Evolutionary conservation across 2,797 vertebrate genomes (phyloP).

Genomic region (Phrynocephalus guinanensis): DNA sequence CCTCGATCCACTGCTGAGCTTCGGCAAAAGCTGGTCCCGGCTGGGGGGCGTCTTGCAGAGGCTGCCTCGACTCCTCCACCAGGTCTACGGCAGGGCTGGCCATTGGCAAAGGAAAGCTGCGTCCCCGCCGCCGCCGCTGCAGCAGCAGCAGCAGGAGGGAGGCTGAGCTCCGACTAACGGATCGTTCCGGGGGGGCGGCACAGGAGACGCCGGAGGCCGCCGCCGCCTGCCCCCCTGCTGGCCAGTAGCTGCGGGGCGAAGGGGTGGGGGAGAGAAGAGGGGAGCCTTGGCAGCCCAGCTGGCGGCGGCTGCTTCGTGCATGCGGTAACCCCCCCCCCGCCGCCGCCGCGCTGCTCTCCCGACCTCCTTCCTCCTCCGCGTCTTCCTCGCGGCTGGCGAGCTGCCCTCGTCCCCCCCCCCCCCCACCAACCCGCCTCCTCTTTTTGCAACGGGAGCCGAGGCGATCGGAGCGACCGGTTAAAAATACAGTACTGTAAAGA

Average conservation of each 20-base stretch:
- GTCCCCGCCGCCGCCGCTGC: constrained; percentile 36
- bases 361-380: constrained; percentile 18
- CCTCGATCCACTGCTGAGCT: constrained; percentile 97
- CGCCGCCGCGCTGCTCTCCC: constrained; percentile 27
- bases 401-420: constrained; percentile 50
- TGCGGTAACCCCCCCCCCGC: constrained; percentile 60
- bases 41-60: constrained; percentile 77
- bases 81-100: constrained; percentile 82
- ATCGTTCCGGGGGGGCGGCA: neutral
- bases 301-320: constrained; percentile 55
- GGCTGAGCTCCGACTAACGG: neutral
- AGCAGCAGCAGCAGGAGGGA: constrained; percentile 25
- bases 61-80: constrained; percentile 71
- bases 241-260: constrained; percentile 21
- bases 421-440: constrained; percentile 50
- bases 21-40: constrained; percentile 88
- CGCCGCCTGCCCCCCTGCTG: constrained; percentile 12
- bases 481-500: constrained; percentile 58
- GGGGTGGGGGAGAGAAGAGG: neutral
- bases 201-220: constrained; percentile 12
- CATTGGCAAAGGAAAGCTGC: constrained; percentile 81
- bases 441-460: constrained; percentile 33
- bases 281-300: constrained; percentile 42
- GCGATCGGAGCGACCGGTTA: constrained; percentile 50
- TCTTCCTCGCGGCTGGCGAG: constrained; percentile 7